A percentile compares a stretch with the other conserved stretches of the same genome.
These are phyloP conservation scores for Aythya baeri DNA, from an alignment of 2,113 vertebrate species.

Conservation along the genomic window DNA sequence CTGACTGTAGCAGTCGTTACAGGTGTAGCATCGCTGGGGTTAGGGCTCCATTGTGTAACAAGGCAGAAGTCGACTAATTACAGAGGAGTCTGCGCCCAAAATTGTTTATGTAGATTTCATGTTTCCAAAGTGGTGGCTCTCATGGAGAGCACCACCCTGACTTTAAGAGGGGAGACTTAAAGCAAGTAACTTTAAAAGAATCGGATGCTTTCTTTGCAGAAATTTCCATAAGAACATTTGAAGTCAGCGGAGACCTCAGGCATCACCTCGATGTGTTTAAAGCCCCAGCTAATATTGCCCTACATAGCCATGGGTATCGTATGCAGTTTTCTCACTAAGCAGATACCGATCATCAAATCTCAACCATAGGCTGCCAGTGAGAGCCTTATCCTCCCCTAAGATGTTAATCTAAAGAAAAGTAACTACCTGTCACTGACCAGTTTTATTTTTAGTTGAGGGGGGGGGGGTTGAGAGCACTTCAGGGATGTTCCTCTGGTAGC, in stretches of 20 bases:
- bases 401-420: background rate
- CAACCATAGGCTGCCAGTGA: background rate
- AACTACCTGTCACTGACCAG: background rate
- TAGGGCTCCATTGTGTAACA: background rate
- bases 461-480: background rate
- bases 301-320: background rate
- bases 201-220: background rate
- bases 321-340: background rate
- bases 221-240: background rate
- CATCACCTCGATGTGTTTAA: background rate
- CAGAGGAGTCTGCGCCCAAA: constrained; percentile 23
- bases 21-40: no score
- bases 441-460: background rate
- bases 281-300: accelerated
- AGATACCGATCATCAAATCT: background rate
- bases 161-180: background rate
- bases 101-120: constrained; percentile 31
- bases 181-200: constrained; percentile 1
- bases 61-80: constrained; percentile 58
- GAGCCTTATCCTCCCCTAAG: background rate
- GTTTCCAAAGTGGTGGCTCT: background rate
- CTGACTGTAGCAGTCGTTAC: constrained; percentile 36
- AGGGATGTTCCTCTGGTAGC: background rate
- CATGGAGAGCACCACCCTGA: background rate
- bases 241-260: background rate